phyloP scores from a whole-genome alignment of 2,113 vertebrate species.

The Zeus faber region DNA sequence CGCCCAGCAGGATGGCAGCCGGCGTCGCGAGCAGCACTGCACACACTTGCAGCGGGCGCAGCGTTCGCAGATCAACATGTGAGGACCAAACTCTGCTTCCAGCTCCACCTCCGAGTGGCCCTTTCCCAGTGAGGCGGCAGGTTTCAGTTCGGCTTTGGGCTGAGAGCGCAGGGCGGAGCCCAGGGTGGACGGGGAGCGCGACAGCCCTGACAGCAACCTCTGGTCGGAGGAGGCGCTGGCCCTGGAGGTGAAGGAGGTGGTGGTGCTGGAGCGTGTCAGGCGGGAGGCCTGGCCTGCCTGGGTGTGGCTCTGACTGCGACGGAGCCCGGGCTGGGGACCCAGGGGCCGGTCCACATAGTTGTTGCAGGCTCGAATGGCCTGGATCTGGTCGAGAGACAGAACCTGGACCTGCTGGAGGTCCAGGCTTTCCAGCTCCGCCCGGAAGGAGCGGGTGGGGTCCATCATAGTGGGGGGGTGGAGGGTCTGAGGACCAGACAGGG shows the following conservation, averaged over 20 bases:
- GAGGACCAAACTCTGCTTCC: constrained; percentile 62
- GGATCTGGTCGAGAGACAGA: constrained; percentile 93
- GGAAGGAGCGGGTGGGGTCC: constrained; percentile 69
- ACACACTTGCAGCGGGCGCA: constrained; percentile 92
- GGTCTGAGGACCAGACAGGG: constrained; percentile 26
- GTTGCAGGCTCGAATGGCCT: constrained; percentile 89
- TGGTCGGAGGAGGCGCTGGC: constrained; percentile 93
- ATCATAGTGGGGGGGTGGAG: constrained; percentile 51
- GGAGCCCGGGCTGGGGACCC: constrained; percentile 58
- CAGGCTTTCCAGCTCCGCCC: constrained; percentile 80
- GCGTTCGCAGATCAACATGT: constrained; percentile 89
- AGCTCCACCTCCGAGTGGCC: constrained; percentile 60
- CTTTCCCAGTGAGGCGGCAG: constrained; percentile 77
- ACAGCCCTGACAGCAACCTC: constrained; percentile 85
- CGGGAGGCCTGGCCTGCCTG: constrained; percentile 78
- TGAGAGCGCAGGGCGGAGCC: constrained; percentile 81
- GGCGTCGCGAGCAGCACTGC: constrained; percentile 84
- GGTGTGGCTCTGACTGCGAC: constrained; percentile 87
- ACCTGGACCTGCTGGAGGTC: constrained; percentile 85
- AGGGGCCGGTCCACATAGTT: constrained; percentile 94
- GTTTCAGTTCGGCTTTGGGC: constrained; percentile 83
- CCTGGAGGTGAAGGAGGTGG: constrained; percentile 93
- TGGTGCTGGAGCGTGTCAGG: constrained; percentile 92
- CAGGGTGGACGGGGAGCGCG: constrained; percentile 82
- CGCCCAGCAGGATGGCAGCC: constrained; percentile 92